phyloP scores from a whole-genome alignment of 2,797 vertebrate species.

The Gobio occitaniae region DNA sequence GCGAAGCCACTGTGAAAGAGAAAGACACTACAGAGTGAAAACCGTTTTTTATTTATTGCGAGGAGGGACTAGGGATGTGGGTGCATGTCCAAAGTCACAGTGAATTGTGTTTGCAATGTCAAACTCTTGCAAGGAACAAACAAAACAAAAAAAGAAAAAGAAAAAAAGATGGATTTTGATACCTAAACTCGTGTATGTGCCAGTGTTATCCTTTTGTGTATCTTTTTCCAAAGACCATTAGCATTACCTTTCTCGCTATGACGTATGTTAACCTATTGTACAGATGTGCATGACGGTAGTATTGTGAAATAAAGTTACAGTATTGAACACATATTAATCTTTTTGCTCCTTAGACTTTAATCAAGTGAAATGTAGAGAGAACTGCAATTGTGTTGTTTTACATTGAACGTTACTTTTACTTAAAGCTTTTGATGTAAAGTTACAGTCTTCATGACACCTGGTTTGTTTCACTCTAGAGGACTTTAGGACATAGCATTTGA shows the following conservation, averaged over 20 bases:
- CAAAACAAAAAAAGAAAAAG: not conserved
- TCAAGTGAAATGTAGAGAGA: conserved; percentile 55
- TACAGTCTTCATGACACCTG: conserved; percentile 23
- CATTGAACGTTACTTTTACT: conserved; percentile 47
- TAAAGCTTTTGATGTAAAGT: conserved; percentile 49
- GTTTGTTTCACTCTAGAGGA: conserved; percentile 26
- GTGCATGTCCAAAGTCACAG: conserved; percentile 63
- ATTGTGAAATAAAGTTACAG: conserved; percentile 68
- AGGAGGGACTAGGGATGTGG: conserved; percentile 37
- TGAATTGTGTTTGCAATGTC: conserved; percentile 42
- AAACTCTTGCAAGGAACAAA: conserved; percentile 44
- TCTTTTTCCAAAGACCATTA: conserved; percentile 69
- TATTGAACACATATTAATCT: conserved; percentile 61
- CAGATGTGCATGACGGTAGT: conserved; percentile 74
- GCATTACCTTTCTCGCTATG: conserved; percentile 58
- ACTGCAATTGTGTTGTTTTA: conserved; percentile 46
- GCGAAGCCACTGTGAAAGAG: conserved; percentile 85
- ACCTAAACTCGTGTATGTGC: conserved; percentile 57
- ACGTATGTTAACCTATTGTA: conserved; percentile 68
- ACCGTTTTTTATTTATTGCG: conserved; percentile 59
- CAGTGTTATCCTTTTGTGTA: conserved; percentile 65
- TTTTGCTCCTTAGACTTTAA: conserved; percentile 65
- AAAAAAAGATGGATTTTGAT: conserved; percentile 58
- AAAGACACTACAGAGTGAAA: conserved; percentile 85
- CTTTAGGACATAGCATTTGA: conserved; percentile 29